phyloP scores from a whole-genome alignment of 2,888 invertebrate genomes.

The Conomelus anceps region DNA sequence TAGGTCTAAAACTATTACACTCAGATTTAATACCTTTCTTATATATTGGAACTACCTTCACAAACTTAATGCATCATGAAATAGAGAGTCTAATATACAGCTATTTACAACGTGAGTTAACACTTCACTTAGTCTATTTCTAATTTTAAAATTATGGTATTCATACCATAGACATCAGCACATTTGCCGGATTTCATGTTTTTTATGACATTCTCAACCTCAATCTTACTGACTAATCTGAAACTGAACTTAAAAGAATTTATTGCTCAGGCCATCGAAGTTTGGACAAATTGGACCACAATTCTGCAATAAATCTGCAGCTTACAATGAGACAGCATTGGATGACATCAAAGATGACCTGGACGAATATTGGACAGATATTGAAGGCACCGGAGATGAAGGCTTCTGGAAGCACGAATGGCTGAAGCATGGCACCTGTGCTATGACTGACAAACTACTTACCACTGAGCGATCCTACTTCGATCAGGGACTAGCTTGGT shows the following conservation, averaged over 20 bases:
- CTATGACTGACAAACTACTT: conserved; percentile 50
- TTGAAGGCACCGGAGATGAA: conserved; percentile 49
- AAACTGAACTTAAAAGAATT: no score
- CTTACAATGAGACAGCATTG: conserved; percentile 57
- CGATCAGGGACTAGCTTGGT: conserved; percentile 54
- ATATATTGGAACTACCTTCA: no score
- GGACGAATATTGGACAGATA: conserved; percentile 62
- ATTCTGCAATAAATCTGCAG: conserved; percentile 62
- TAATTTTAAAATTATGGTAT: no score
- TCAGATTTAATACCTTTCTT: no score
- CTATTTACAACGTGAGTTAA: no score
- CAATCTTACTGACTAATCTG: no score
- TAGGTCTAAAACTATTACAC: no score
- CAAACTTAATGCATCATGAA: no score
- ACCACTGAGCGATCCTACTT: conserved; percentile 64
- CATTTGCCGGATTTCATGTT: not conserved
- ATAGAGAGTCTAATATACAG: no score
- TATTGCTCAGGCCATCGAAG: conserved; percentile 56
- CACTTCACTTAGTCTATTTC: no score
- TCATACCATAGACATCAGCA: not conserved
- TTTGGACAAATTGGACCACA: conserved; percentile 57
- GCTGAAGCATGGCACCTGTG: conserved; percentile 78
- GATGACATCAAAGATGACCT: conserved; percentile 51
- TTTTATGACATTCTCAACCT: conserved; percentile 6
- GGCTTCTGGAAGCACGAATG: conserved; percentile 75